These are phyloP conservation scores for Sula dactylatra DNA, from an alignment of 2,113 vertebrate species.

Conservation along the genomic window DNA sequence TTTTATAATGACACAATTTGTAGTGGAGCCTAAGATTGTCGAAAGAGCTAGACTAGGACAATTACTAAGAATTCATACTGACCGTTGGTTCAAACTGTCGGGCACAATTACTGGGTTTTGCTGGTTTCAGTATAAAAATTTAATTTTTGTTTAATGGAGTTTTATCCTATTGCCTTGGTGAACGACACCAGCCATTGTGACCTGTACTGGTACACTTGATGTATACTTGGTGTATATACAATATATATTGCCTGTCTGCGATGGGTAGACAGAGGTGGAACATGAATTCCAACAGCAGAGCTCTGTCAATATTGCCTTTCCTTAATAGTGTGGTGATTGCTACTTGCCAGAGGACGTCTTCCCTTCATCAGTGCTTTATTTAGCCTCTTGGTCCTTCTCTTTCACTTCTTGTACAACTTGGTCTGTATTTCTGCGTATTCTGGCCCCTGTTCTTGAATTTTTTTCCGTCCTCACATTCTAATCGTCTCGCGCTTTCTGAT, in stretches of 20 bases:
- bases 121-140: neutral
- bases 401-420: neutral
- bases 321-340: neutral
- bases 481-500: neutral
- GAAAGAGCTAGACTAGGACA: neutral
- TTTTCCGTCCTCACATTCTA: neutral
- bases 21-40: neutral
- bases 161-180: neutral
- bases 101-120: neutral
- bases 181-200: accelerated
- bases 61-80: neutral
- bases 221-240: neutral
- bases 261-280: neutral
- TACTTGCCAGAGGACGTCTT: neutral
- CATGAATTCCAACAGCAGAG: neutral
- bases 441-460: neutral
- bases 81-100: neutral
- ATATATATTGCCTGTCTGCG: accelerated
- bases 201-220: too few species aligned
- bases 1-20: neutral
- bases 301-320: neutral
- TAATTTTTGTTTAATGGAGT: neutral
- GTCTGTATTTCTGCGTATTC: neutral
- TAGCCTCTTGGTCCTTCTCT: neutral
- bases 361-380: neutral